Evolutionary conservation across 2,113 vertebrate species (phyloP).

Genomic region (Laticauda colubrina): DNA sequence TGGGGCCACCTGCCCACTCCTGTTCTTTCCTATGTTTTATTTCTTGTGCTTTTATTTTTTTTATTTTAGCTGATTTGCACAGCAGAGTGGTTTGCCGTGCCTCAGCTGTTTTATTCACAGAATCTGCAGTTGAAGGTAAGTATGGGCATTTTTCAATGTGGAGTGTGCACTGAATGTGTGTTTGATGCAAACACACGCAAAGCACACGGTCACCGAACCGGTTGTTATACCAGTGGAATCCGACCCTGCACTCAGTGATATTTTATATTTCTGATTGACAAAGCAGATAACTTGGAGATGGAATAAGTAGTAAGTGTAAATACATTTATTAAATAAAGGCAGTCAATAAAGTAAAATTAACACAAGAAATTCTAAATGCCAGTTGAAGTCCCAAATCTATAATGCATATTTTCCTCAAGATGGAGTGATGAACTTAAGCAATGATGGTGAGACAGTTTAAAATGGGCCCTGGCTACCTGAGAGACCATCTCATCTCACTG

Average conservation of each 20-base stretch:
- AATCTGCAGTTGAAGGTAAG: too few species aligned
- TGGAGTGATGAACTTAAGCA: neutral
- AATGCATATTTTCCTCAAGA: slow-evolving; percentile 1
- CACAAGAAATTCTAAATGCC: neutral
- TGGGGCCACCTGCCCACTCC: too few species aligned
- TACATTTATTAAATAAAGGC: neutral
- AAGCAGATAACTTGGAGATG: slow-evolving; percentile 4
- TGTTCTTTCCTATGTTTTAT: too few species aligned
- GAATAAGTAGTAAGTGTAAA: slow-evolving; percentile 8
- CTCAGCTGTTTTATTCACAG: too few species aligned
- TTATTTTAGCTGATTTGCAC: too few species aligned
- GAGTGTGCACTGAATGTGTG: too few species aligned
- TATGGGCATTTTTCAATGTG: too few species aligned
- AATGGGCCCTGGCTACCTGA: neutral
- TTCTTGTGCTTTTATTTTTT: too few species aligned
- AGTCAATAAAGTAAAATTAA: slow-evolving; percentile 7
- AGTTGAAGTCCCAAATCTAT: slow-evolving; percentile 8
- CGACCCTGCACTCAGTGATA: neutral
- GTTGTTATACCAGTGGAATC: too few species aligned
- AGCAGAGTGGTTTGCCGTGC: too few species aligned
- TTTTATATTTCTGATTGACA: slow-evolving; percentile 19
- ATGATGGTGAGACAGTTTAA: neutral
- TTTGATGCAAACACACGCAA: too few species aligned
- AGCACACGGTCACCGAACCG: too few species aligned
- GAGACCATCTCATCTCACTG: neutral